Conservation (phyloP, 2,888 invertebrate genomes). For the Aphidius colemani region DNA sequence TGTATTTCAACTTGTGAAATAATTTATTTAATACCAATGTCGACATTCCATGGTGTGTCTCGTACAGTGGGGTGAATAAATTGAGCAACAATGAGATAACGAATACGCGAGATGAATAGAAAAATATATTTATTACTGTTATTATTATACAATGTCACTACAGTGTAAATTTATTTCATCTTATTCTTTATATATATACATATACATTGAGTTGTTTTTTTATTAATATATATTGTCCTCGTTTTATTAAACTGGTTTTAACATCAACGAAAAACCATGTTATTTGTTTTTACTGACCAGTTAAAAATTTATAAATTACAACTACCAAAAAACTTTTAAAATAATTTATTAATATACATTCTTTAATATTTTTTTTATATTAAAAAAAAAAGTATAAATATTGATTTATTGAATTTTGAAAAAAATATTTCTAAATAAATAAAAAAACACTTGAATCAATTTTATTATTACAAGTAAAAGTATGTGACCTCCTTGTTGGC, state of each 20-base stretch:
- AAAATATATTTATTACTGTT: conserved; percentile 6
- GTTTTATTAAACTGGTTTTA: conserved; percentile 22
- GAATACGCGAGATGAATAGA: conserved; percentile 20
- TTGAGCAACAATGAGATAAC: conserved; percentile 23
- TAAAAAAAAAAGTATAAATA: neutral
- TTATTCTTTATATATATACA: neutral
- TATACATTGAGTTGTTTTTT: neutral
- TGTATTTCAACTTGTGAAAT: conserved; percentile 3
- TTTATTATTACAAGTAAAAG: neutral
- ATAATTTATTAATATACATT: too few species aligned
- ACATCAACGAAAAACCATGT: too few species aligned
- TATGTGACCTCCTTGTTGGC: neutral
- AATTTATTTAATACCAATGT: conserved; percentile 18
- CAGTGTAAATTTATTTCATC: neutral
- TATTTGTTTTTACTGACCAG: too few species aligned
- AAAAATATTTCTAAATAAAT: too few species aligned
- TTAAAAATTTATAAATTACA: too few species aligned
- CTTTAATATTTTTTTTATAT: neutral
- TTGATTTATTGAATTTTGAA: too few species aligned
- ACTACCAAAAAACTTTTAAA: too few species aligned
- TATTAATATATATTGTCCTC: conserved; percentile 8
- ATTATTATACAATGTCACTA: neutral
- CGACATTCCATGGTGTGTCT: conserved; percentile 17
- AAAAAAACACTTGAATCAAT: too few species aligned
- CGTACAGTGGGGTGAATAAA: conserved; percentile 21